A percentile compares a stretch with the other conserved stretches of the same genome.
Conservation (phyloP, 2,888 invertebrate genomes). For the Cyclophora albipunctata region DNA sequence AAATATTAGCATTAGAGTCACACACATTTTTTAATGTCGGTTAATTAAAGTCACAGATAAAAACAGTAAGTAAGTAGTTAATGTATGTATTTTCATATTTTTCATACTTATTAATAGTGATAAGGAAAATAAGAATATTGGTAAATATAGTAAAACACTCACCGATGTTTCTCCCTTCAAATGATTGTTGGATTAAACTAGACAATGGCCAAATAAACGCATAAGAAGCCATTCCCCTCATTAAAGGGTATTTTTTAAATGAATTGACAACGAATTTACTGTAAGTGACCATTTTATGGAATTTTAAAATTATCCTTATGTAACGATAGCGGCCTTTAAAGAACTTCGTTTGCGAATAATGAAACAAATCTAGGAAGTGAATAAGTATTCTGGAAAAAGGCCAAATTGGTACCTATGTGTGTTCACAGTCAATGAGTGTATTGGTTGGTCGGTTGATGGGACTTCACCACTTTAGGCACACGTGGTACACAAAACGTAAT, state of each 20-base stretch:
- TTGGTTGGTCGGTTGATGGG: no score
- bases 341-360: slow-evolving; percentile 12
- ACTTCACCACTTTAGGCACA: no score
- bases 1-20: not conserved
- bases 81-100: no score
- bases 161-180: slow-evolving; percentile 79
- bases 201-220: slow-evolving; percentile 83
- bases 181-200: slow-evolving; percentile 81
- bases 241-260: slow-evolving; percentile 58
- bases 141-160: slow-evolving; percentile 28
- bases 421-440: no score
- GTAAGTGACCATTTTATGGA: slow-evolving; percentile 38
- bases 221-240: slow-evolving; percentile 81
- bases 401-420: slow-evolving; percentile 15
- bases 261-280: slow-evolving; percentile 41
- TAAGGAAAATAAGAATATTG: no score
- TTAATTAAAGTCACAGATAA: no score
- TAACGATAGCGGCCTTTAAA: slow-evolving; percentile 26
- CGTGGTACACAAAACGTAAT: no score
- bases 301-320: slow-evolving; percentile 13
- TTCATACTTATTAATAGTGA: no score
- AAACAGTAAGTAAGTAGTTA: no score
- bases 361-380: slow-evolving; percentile 10
- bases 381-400: slow-evolving; percentile 27
- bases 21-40: no score